Conservation (phyloP, 92 coral and sea anemone genomes). For the Bergia puertoricense region DNA sequence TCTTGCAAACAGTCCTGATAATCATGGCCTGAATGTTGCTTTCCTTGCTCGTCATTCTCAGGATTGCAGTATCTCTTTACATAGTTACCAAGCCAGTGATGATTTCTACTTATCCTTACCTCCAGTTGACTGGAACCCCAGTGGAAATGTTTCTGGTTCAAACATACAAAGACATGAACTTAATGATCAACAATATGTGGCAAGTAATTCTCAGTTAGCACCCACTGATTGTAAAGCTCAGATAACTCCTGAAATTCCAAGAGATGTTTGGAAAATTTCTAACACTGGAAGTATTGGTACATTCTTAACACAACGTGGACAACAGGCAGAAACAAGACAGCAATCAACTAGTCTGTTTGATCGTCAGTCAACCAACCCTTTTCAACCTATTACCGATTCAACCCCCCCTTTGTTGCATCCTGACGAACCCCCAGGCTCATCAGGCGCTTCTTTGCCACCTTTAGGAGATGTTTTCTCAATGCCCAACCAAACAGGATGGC, state of each 20-base stretch:
- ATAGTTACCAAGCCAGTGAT: background rate
- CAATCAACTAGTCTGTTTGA: background rate
- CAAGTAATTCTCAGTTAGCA: background rate
- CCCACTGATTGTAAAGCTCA: background rate
- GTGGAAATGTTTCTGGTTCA: background rate
- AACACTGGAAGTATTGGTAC: background rate
- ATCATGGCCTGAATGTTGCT: constrained; percentile 4
- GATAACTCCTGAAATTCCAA: background rate
- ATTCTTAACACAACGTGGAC: background rate
- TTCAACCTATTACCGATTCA: background rate
- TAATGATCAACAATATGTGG: background rate
- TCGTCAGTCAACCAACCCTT: background rate
- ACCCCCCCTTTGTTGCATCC: background rate
- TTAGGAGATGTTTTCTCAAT: background rate
- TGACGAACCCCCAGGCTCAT: background rate
- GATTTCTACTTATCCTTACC: background rate
- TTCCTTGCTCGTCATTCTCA: constrained; percentile 22
- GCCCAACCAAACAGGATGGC: background rate
- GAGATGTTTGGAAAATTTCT: background rate
- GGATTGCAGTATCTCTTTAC: constrained; percentile 15
- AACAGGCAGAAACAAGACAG: background rate
- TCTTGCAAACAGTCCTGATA: constrained; percentile 7
- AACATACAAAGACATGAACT: background rate
- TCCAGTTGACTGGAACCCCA: background rate
- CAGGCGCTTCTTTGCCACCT: background rate